Evolutionary conservation across 1,140 invertebrate genomes (phyloP), one percentile per base, ranked within the genome.

Genomic region (Zaprionus kolodkinae): DNA sequence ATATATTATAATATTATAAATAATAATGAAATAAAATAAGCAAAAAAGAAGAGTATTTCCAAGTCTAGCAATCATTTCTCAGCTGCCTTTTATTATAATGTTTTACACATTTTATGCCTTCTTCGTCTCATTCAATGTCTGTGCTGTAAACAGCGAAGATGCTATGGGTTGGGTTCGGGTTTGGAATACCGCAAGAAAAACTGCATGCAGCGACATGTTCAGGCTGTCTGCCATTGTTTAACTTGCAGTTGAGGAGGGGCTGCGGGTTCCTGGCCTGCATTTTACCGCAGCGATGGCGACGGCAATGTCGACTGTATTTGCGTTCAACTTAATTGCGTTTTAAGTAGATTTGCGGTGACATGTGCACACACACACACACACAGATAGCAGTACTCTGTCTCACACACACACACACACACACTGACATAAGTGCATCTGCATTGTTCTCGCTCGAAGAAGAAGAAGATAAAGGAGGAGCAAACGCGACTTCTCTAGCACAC

Each of bases 301-400:
- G 36, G 43, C 57, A 70, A 68, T 64, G 72, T 72, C 75, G 76
- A 56, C 75, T 68, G 68, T 79, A 88, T 88, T 88, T 89, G 85
- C 78, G 89, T 88, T 85, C 81, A 88, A 88, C 84, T 89, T 88
- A 88, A 88, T 88, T 88, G 84, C 75, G 78, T 88, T 89, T 88
- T 88, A 88, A 88, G 84, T 88, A 89, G 85, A 88, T 88, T 88
- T 88, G 84, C 82, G 78, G 84, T 74, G 78, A 72, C 79, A 78
- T 89, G 61, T 78, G 45, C 45, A 52, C 54, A 65, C 48, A 61
- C 15, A 43, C 43, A 59, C 30, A 45, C 7, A 64, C 25, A n/a
- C n/a, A n/a, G n/a, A n/a, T n/a, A 52, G 45, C 45, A 17, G 17
- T 6, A 48, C 45, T 48, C 12, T 15, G 38, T 30, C 6, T 43